Conservation (phyloP, 1,140 invertebrate genomes). For the Hycleus cichorii region DNA sequence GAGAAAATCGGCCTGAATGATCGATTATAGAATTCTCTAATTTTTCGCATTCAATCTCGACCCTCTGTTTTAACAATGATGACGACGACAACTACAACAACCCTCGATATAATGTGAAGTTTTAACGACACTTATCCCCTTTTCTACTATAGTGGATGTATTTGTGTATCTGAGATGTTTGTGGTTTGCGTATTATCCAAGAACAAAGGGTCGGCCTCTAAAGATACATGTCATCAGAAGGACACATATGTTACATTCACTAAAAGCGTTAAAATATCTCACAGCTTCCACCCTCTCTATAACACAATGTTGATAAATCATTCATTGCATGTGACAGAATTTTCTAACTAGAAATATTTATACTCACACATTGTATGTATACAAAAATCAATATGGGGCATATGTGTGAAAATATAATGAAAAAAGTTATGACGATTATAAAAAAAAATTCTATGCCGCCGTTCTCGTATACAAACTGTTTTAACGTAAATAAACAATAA, state of each 20-base stretch:
- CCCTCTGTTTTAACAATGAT: too few relatives aligned
- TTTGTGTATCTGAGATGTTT: too few relatives aligned
- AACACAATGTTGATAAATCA: slow-evolving; percentile 8
- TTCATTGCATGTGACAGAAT: slow-evolving; percentile 9
- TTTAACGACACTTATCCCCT: too few relatives aligned
- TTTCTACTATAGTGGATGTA: too few relatives aligned
- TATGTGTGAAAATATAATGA: too few relatives aligned
- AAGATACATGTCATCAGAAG: slow-evolving; percentile 6
- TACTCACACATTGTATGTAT: too few relatives aligned
- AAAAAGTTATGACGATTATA: background rate
- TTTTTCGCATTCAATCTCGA: too few relatives aligned
- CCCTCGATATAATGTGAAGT: too few relatives aligned
- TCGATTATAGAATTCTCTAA: too few relatives aligned
- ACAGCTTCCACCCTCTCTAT: slow-evolving; percentile 6
- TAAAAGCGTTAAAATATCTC: slow-evolving; percentile 15
- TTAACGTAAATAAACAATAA: background rate
- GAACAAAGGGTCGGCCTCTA: slow-evolving; percentile 1
- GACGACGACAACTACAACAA: too few relatives aligned
- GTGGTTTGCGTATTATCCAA: background rate
- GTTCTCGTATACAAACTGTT: background rate
- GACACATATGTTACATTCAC: slow-evolving; percentile 12
- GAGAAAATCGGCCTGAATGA: too few relatives aligned
- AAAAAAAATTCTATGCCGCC: background rate
- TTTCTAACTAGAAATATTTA: background rate
- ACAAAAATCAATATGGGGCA: too few relatives aligned